Evolutionary conservation across 1,140 invertebrate species (phyloP), one percentile per base, ranked within the genome.

Genomic region (Dreissena rostriformis): DNA sequence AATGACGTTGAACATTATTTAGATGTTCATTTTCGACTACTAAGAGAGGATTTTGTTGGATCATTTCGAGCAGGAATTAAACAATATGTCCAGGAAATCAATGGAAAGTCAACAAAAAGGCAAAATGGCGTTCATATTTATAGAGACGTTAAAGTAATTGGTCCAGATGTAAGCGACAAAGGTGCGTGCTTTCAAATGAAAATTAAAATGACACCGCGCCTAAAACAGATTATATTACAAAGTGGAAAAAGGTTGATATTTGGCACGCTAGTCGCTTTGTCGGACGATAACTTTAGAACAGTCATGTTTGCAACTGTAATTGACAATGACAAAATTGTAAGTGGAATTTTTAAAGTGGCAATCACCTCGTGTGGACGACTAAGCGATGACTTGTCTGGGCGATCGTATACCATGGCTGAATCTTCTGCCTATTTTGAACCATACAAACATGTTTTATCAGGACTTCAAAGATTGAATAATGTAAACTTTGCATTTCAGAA

Each of bases 1-100:
- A 86, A 92, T 10, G 92, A 95, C 90, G 92, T 95, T 0, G 94
- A 96, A 39, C 95, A 97, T 86, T 98, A 98, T 89, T 92, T 97
- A 10, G 96, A 97, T 88, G 94, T 96, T 0, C 97, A 97, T 86
- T 97, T 96, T 89, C 92, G 96, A 14, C 92, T 97, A 5, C 91
- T 97, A 39, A 91, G 96, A 19, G 96, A 97, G 93, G 97, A 97
- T 87, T 92, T 94, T 63, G 77, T 93, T 53, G 70, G 87, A 26
- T 91, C 94, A 22, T 76, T 94, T n/a, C 74, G 93, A 78, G 85
- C 91, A 39, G 93, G 93, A 72, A 88, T 94, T 65, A 66, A 29
- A 2, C 78, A 87, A 67, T 89, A 81, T 68, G 76, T 78, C 19
- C 17, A 52, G 57, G 11, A 19, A 0, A 22, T 52, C 10, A 75